Evolutionary conservation across 2,888 invertebrate genomes (phyloP).

Genomic region (Ormyrus labotus): DNA sequence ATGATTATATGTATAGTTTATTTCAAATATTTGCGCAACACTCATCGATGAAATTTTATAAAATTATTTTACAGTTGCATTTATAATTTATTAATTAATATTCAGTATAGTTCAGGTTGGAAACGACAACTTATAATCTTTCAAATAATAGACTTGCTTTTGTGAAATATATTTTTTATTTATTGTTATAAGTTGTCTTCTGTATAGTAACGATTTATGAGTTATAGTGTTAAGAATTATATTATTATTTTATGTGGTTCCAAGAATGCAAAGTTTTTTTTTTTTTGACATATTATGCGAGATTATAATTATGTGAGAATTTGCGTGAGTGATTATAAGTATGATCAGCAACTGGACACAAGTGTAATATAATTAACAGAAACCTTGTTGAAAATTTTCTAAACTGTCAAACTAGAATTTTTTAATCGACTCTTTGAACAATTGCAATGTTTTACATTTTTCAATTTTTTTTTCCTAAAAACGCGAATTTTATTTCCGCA

Average conservation of each 20-base stretch:
- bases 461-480: too few species aligned
- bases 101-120: neutral
- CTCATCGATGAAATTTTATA: neutral
- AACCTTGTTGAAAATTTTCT: constrained; percentile 26
- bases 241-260: constrained; percentile 7
- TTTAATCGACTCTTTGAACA: too few species aligned
- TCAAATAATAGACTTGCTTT: constrained; percentile 32
- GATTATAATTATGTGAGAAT: neutral
- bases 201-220: constrained; percentile 52
- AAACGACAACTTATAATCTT: constrained; percentile 14
- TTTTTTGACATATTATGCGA: neutral
- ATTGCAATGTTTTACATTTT: too few species aligned
- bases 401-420: neutral
- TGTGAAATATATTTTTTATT: constrained; percentile 57
- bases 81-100: constrained; percentile 46
- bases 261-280: constrained; percentile 10
- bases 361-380: constrained; percentile 7
- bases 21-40: neutral
- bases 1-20: neutral
- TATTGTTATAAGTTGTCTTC: constrained; percentile 52
- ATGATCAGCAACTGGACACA: constrained; percentile 2
- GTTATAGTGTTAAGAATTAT: constrained; percentile 18
- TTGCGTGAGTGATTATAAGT: neutral
- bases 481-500: neutral
- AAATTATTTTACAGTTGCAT: constrained; percentile 2